Conservation (phyloP, 2,888 invertebrate genomes). For the Anoncus sp. region DNA sequence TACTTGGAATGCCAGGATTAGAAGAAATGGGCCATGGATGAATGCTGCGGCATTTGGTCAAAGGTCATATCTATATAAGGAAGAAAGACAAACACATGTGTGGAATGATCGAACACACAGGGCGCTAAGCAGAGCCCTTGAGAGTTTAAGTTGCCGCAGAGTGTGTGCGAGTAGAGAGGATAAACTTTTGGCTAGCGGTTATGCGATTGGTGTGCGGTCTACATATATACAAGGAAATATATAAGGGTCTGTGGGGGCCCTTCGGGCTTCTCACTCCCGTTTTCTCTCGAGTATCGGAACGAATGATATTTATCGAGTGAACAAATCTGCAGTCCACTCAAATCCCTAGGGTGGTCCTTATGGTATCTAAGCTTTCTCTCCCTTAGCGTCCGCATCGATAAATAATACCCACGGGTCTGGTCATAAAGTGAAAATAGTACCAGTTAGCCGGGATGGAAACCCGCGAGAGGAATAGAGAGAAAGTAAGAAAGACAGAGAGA, state of each 20-base stretch:
- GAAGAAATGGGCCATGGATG: neutral
- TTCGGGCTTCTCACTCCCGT: constrained; percentile 70
- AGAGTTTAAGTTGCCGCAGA: constrained; percentile 46
- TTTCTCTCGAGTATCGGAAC: constrained; percentile 81
- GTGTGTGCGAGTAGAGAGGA: constrained; percentile 40
- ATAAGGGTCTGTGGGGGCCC: constrained; percentile 60
- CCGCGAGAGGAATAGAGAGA: constrained; percentile 41
- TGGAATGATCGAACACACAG: constrained; percentile 33
- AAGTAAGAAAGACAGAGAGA: constrained; percentile 10
- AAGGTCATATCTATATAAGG: constrained; percentile 61
- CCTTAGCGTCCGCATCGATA: constrained; percentile 70
- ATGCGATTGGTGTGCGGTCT: constrained; percentile 46
- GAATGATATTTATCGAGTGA: constrained; percentile 83
- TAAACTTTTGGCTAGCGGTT: constrained; percentile 42
- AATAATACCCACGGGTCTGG: constrained; percentile 74
- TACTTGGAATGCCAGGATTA: neutral
- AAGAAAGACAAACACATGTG: constrained; percentile 72
- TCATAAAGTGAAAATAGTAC: constrained; percentile 76
- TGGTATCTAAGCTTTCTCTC: constrained; percentile 60
- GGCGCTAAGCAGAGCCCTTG: constrained; percentile 64
- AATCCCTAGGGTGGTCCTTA: constrained; percentile 82
- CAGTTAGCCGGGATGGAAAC: constrained; percentile 56
- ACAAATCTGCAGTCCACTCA: constrained; percentile 79
- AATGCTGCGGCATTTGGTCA: constrained; percentile 51
- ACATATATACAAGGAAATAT: constrained; percentile 30